Conservation (phyloP, 2,797 vertebrate genomes). For the Sphenodon punctatus region DNA sequence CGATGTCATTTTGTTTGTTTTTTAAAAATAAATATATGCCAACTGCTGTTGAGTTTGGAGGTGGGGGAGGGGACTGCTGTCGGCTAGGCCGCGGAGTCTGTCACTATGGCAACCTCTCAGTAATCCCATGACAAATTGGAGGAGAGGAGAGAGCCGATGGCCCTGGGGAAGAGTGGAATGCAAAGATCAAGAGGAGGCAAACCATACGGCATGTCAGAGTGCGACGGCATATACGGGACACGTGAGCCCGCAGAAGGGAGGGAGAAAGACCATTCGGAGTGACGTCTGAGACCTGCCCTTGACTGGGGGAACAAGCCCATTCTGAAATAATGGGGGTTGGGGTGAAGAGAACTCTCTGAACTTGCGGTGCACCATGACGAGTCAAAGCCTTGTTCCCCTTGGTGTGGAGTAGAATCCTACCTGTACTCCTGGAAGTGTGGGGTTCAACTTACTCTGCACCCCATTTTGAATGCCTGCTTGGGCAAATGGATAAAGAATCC, state of each 20-base stretch:
- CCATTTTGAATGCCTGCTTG: too few relatives aligned
- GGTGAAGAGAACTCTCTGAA: too few relatives aligned
- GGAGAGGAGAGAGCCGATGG: conserved; percentile 51
- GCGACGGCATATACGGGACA: background rate
- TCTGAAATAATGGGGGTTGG: too few relatives aligned
- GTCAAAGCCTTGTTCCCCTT: too few relatives aligned
- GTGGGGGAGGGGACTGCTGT: conserved; percentile 51
- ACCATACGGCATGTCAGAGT: background rate
- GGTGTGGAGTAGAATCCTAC: too few relatives aligned
- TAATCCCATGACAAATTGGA: conserved; percentile 73
- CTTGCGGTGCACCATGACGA: too few relatives aligned
- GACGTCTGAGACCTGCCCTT: too few relatives aligned
- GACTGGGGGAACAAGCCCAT: too few relatives aligned
- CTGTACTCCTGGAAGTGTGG: too few relatives aligned
- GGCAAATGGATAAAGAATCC: too few relatives aligned
- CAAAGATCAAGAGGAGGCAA: conserved; percentile 5
- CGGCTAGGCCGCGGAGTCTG: conserved; percentile 27
- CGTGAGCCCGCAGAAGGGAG: background rate
- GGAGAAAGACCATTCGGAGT: accelerated
- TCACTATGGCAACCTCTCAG: conserved; percentile 61
- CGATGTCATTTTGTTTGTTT: background rate
- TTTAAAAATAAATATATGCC: conserved; percentile 28
- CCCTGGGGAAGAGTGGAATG: conserved; percentile 60
- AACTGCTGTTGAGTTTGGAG: conserved; percentile 35
- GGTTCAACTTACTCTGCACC: too few relatives aligned